These are phyloP conservation scores for Arctocebus calabarensis DNA, from an alignment of 2,797 vertebrate genomes.

Conservation along the genomic window DNA sequence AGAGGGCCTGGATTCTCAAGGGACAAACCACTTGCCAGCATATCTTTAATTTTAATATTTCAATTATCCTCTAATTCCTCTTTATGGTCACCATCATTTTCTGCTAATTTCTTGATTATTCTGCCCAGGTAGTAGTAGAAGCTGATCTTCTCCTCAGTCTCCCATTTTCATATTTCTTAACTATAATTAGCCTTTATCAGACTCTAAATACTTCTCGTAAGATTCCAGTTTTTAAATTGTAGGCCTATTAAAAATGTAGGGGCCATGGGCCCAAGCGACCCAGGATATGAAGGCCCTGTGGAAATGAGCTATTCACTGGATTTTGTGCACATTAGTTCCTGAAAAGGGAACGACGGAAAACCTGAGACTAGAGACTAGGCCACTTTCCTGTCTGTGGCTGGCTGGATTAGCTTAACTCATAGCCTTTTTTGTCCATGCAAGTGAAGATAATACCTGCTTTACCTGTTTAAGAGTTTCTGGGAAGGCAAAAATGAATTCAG, in stretches of 20 bases:
- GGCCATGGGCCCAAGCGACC: accelerated
- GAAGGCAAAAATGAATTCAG: constrained; percentile 33
- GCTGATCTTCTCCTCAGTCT: constrained; percentile 74
- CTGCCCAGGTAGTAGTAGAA: constrained; percentile 78
- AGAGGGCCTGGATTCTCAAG: constrained; percentile 54
- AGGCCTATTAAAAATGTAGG: constrained; percentile 7
- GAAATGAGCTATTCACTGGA: constrained; percentile 6
- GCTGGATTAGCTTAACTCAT: not conserved
- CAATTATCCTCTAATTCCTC: constrained; percentile 79
- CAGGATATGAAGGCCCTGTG: not conserved
- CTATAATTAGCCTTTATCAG: constrained; percentile 73
- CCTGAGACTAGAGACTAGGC: not conserved
- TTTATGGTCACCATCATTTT: constrained; percentile 75
- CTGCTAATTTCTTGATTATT: constrained; percentile 82
- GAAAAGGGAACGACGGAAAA: not conserved
- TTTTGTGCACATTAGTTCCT: not conserved
- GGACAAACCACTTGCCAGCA: constrained; percentile 58
- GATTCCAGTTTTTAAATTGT: not conserved
- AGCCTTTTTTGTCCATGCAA: not conserved
- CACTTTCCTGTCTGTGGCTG: constrained; percentile 1
- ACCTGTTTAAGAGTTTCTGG: constrained; percentile 36
- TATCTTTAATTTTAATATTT: constrained; percentile 82
- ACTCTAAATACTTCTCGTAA: constrained; percentile 65
- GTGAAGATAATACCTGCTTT: not conserved
- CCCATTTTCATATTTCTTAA: constrained; percentile 80